Percentiles rank a stretch among this genome's conserved stretches.
Conservation (phyloP, 2,113 vertebrate genomes). For the Sterrhoptilus dennistouni region DNA sequence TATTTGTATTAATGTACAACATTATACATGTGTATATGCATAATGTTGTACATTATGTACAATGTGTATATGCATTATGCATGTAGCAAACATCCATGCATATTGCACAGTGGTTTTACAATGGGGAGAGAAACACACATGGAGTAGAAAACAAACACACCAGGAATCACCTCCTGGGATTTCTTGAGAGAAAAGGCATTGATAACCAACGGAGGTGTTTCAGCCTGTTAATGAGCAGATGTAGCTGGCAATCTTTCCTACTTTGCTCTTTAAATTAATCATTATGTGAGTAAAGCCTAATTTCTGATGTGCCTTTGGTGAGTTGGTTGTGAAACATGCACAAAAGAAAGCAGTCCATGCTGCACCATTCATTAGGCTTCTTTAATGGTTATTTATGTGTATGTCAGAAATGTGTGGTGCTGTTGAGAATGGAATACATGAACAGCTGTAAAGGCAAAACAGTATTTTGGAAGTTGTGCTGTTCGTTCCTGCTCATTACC, state of each 20-base stretch:
- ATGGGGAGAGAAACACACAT: background rate
- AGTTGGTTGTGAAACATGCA: constrained; percentile 26
- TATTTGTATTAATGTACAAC: background rate
- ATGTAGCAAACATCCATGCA: background rate
- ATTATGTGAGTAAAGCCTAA: constrained; percentile 59
- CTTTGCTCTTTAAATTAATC: constrained; percentile 48
- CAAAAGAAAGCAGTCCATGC: constrained; percentile 38
- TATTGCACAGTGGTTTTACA: background rate
- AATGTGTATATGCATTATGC: too few species aligned
- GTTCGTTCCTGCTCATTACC: constrained; percentile 34
- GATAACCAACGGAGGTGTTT: constrained; percentile 50
- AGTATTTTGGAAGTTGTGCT: background rate
- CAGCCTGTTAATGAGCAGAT: constrained; percentile 70
- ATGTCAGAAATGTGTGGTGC: background rate
- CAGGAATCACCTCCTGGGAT: constrained; percentile 49
- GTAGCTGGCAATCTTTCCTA: constrained; percentile 32
- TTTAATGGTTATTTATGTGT: constrained; percentile 58
- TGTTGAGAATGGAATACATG: background rate
- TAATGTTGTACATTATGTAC: too few species aligned
- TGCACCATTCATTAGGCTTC: constrained; percentile 48
- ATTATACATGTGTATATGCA: too few species aligned
- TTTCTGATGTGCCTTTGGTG: constrained; percentile 51
- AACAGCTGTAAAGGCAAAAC: constrained; percentile 17
- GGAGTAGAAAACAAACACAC: constrained; percentile 39
- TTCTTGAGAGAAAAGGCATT: constrained; percentile 46